Conservation (phyloP, 2,113 vertebrate genomes). For the Meleagris gallopavo region DNA sequence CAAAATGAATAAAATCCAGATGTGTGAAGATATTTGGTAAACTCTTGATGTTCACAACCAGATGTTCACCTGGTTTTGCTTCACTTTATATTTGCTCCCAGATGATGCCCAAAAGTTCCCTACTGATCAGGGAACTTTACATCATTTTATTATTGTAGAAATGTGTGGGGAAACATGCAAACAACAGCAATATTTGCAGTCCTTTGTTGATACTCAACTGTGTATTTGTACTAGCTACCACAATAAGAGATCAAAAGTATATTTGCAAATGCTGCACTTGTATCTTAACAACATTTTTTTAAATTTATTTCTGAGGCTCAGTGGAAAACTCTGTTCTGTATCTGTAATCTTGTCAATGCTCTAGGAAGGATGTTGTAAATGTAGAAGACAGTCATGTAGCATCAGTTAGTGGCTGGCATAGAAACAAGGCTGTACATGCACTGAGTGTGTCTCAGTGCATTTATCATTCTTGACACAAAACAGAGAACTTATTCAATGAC, state of each 20-base stretch:
- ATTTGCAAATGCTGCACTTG: background rate
- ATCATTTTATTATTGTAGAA: background rate
- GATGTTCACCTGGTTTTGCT: conserved; percentile 3
- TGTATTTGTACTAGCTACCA: background rate
- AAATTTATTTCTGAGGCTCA: background rate
- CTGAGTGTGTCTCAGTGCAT: too few species aligned
- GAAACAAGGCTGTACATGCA: background rate
- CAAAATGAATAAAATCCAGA: background rate
- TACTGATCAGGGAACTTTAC: background rate
- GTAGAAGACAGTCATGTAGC: background rate
- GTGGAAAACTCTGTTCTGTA: background rate
- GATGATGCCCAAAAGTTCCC: background rate
- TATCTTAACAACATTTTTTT: background rate
- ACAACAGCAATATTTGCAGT: background rate
- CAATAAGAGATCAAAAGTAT: background rate
- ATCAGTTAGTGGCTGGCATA: background rate
- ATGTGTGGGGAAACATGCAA: background rate
- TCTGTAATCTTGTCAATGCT: background rate
- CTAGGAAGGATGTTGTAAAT: background rate
- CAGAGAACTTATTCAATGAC: background rate
- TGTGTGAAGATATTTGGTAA: background rate
- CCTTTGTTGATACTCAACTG: background rate
- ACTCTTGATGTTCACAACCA: background rate
- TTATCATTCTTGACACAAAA: background rate
- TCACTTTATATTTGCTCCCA: background rate